Evolutionary conservation across 2,888 invertebrate genomes (phyloP).

Genomic region (Drosophila setosimentum): DNA sequence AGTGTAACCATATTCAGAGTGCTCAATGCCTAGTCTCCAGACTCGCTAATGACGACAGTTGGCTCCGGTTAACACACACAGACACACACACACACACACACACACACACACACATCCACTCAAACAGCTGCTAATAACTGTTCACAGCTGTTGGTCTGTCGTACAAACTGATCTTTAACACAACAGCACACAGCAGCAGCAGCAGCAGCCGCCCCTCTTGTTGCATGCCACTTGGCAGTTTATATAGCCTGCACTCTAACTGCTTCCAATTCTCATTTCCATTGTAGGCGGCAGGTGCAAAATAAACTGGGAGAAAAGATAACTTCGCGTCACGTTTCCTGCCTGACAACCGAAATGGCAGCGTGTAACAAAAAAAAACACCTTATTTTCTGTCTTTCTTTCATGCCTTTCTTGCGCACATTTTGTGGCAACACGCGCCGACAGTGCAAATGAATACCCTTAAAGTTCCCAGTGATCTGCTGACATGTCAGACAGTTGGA

Average conservation of each 20-base stretch:
- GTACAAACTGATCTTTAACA: constrained; percentile 50
- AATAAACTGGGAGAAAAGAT: constrained; percentile 29
- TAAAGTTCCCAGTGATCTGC: constrained; percentile 40
- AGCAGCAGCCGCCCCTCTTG: constrained; percentile 19
- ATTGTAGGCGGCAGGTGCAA: constrained; percentile 77
- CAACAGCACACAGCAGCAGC: constrained; percentile 29
- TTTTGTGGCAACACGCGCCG: constrained; percentile 60
- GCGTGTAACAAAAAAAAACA: constrained; percentile 28
- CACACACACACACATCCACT: constrained; percentile 14
- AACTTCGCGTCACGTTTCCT: constrained; percentile 66
- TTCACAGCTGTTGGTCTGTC: constrained; percentile 57
- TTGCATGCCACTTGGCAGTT: constrained; percentile 62
- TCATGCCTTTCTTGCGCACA: constrained; percentile 14
- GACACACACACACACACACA: constrained; percentile 15
- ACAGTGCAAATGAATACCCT: constrained; percentile 40
- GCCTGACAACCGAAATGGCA: constrained; percentile 66
- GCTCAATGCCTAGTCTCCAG: constrained; percentile 66
- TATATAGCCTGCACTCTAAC: constrained; percentile 30
- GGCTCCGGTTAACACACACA: constrained; percentile 46
- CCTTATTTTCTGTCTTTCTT: not conserved
- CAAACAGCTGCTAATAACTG: constrained; percentile 52
- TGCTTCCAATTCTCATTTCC: constrained; percentile 17
- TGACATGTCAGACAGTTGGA: constrained; percentile 15
- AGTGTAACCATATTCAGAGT: constrained; percentile 79
- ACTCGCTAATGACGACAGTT: constrained; percentile 72